These are phyloP conservation scores for Nymphicus hollandicus DNA, from an alignment of 2,113 vertebrate genomes.

Conservation along the genomic window DNA sequence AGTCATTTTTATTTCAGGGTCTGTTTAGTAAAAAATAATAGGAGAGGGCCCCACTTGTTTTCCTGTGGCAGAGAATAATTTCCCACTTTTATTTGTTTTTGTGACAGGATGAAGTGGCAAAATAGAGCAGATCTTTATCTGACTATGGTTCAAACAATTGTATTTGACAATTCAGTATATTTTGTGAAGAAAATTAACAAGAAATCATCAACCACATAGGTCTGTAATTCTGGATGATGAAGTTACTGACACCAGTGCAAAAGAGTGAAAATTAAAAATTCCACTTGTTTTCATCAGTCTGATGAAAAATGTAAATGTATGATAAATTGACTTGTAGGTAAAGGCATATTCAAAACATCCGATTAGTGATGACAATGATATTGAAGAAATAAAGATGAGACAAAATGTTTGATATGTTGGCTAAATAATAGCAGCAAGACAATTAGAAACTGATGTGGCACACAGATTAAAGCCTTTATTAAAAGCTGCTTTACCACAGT, in stretches of 20 bases:
- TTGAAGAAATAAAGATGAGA: background rate
- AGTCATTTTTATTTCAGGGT: background rate
- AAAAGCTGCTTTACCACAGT: background rate
- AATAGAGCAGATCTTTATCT: background rate
- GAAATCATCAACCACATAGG: background rate
- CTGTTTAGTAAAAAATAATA: background rate
- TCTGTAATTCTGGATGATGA: background rate
- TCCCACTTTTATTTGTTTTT: background rate
- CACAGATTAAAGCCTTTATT: background rate
- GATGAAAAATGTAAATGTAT: background rate
- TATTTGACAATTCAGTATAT: background rate
- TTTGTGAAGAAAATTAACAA: background rate
- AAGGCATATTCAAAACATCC: background rate
- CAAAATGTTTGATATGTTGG: background rate
- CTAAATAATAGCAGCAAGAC: background rate
- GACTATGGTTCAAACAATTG: background rate
- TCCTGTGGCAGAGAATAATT: background rate
- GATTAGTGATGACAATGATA: background rate
- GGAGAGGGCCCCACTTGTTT: background rate
- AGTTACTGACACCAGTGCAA: background rate
- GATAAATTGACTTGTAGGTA: background rate
- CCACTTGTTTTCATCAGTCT: background rate
- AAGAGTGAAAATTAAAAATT: background rate
- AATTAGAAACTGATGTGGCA: background rate
- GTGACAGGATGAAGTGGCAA: background rate